Evolutionary conservation across 2,113 vertebrate genomes (phyloP).

Genomic region (Plecotus auritus): DNA sequence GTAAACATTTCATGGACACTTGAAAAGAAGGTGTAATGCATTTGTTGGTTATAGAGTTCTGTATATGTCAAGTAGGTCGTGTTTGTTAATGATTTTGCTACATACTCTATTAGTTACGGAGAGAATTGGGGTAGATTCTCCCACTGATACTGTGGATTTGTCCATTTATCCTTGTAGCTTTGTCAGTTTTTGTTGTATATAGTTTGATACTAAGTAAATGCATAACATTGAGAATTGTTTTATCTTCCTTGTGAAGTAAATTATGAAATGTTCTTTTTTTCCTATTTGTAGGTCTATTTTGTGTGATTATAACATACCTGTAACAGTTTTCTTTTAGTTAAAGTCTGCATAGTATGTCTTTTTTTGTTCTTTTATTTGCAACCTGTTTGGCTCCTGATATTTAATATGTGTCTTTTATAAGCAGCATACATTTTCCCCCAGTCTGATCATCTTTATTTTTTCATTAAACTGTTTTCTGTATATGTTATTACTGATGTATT

Average conservation of each 20-base stretch:
- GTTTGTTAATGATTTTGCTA: constrained; percentile 3
- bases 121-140: neutral
- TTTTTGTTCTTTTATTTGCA: neutral
- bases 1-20: neutral
- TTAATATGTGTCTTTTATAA: neutral
- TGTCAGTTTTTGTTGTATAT: neutral
- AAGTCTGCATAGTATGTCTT: neutral
- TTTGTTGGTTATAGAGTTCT: neutral
- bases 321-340: no score
- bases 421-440: neutral
- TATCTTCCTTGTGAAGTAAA: neutral
- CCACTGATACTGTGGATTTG: neutral
- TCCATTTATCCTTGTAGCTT: neutral
- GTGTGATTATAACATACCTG: neutral
- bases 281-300: neutral
- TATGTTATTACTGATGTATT: neutral
- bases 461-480: neutral
- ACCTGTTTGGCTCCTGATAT: neutral
- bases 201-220: neutral
- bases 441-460: neutral
- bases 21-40: neutral
- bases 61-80: neutral
- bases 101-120: neutral
- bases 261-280: neutral
- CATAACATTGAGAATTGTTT: neutral